Evolutionary conservation across 1,140 invertebrate species (phyloP).

Genomic region (Drosophila leontia): DNA sequence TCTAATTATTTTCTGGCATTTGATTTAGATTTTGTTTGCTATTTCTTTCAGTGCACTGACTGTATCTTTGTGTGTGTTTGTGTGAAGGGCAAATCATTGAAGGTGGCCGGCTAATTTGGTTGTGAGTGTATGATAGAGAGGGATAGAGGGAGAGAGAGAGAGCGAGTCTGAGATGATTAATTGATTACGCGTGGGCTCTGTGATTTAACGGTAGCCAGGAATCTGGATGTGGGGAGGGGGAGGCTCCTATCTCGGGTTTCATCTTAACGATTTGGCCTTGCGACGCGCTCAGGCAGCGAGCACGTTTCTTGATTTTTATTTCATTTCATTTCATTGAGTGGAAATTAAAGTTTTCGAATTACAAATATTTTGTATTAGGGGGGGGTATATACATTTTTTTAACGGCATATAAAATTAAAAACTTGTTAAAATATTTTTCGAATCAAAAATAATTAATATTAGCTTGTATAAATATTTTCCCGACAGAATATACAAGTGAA

Average conservation of each 20-base stretch:
- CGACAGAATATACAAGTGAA: too few relatives aligned
- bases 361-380: too few relatives aligned
- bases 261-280: constrained; percentile 44
- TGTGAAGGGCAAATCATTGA: constrained; percentile 26
- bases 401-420: too few relatives aligned
- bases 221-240: not conserved
- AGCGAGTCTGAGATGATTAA: constrained; percentile 50
- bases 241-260: constrained; percentile 33
- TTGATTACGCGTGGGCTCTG: constrained; percentile 59
- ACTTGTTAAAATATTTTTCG: too few relatives aligned
- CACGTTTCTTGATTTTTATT: constrained; percentile 21
- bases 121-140: not conserved
- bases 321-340: constrained; percentile 16
- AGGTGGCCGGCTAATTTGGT: constrained; percentile 43
- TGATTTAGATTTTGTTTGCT: too few relatives aligned
- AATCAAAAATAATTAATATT: too few relatives aligned
- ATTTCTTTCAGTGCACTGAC: constrained; percentile 2
- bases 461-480: too few relatives aligned
- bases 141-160: not conserved
- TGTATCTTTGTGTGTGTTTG: not conserved
- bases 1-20: too few relatives aligned
- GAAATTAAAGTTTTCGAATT: constrained; percentile 14
- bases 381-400: too few relatives aligned
- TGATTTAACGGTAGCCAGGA: constrained; percentile 23
- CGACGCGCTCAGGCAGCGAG: not conserved